Conservation (phyloP, 1,140 invertebrate genomes). For the Ips typographus region DNA sequence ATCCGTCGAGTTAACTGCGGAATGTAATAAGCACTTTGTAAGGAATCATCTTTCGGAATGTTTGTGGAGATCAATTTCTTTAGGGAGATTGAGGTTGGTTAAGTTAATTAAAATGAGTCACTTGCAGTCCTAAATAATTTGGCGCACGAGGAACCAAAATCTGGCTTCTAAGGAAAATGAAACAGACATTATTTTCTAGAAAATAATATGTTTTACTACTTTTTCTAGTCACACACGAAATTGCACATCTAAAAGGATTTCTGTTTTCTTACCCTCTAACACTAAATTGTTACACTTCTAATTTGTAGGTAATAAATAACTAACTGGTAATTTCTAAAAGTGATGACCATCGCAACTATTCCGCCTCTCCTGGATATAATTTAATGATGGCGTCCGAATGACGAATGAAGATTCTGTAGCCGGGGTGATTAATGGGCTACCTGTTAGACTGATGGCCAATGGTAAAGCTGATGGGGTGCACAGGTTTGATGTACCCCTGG, state of each 20-base stretch:
- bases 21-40: not conserved
- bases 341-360: constrained; percentile 48
- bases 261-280: not conserved
- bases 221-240: not conserved
- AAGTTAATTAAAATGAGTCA: not conserved
- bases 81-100: not conserved
- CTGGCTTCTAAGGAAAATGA: not conserved
- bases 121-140: not conserved
- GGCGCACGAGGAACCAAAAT: not conserved
- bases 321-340: constrained; percentile 37
- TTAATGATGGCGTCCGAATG: constrained; percentile 49
- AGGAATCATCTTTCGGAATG: not conserved
- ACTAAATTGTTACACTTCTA: not conserved
- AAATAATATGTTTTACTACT: not conserved
- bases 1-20: not conserved
- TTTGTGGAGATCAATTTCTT: not conserved
- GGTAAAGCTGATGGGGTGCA: constrained; percentile 63
- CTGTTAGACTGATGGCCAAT: constrained; percentile 61
- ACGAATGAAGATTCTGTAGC: constrained; percentile 50
- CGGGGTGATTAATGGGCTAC: constrained; percentile 49
- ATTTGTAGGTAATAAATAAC: not conserved
- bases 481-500: constrained; percentile 58
- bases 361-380: constrained; percentile 42
- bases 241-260: not conserved
- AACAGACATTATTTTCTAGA: too few species aligned